phyloP scores from a whole-genome alignment of 2,113 vertebrate genomes.

The Salvelinus sp. region DNA sequence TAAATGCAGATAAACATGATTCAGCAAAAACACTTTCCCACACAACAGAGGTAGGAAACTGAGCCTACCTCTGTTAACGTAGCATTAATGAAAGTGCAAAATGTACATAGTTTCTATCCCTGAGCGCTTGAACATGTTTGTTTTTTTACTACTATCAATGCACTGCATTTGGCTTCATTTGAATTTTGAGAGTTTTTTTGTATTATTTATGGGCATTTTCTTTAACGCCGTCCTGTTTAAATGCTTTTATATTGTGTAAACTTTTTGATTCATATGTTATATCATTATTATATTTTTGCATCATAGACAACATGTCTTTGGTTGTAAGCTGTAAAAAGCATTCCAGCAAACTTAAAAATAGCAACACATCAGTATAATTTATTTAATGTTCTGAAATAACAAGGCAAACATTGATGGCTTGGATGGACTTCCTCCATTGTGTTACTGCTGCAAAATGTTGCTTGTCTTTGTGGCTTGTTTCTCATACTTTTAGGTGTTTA shows the following conservation, averaged over 20 bases:
- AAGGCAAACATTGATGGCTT: conserved; percentile 29
- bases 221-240: conserved; percentile 35
- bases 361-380: conserved; percentile 49
- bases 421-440: conserved; percentile 25
- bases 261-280: conserved; percentile 3
- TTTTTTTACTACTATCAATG: conserved; percentile 35
- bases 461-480: conserved; percentile 40
- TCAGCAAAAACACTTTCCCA: neutral
- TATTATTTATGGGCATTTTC: conserved; percentile 44
- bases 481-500: conserved; percentile 30
- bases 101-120: conserved; percentile 30
- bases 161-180: conserved; percentile 36
- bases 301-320: neutral
- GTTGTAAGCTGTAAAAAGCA: conserved; percentile 46
- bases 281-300: neutral
- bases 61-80: conserved; percentile 39
- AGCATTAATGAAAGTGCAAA: conserved; percentile 45
- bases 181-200: conserved; percentile 14
- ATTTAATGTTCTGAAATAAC: conserved; percentile 23
- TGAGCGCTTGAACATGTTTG: conserved; percentile 24
- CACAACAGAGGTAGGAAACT: neutral
- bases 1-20: neutral
- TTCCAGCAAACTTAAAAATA: conserved; percentile 54
- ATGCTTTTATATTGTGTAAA: conserved; percentile 23
- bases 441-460: conserved; percentile 16